Evolutionary conservation across 1,140 invertebrate species (phyloP).

Genomic region (Manduca sexta): DNA sequence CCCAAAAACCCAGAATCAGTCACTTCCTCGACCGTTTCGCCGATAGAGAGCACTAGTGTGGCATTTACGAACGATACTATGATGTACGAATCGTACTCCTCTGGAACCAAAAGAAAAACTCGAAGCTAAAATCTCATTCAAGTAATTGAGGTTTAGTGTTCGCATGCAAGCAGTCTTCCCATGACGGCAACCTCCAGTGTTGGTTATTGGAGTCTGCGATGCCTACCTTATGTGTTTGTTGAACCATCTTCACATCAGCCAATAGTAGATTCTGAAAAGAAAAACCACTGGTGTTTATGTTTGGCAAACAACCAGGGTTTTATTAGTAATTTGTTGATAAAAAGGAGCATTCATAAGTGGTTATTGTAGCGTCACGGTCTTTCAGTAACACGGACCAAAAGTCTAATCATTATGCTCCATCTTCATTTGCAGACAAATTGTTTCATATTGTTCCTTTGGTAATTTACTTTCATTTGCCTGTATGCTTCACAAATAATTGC

Average conservation of each 20-base stretch:
- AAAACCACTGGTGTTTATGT: constrained; percentile 76
- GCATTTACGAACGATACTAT: constrained; percentile 99
- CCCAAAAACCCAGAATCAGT: constrained; percentile 99
- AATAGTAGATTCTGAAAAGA: constrained; percentile 71
- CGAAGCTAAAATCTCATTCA: constrained; percentile 34
- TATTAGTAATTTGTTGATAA: constrained; percentile 72
- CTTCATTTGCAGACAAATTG: too few species aligned
- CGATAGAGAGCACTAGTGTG: constrained; percentile 98
- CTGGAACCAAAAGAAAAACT: constrained; percentile 81
- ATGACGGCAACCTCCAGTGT: constrained; percentile 36
- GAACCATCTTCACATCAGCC: constrained; percentile 58
- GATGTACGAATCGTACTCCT: constrained; percentile 99
- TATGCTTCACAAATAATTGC: too few species aligned
- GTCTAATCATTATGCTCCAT: constrained; percentile 63
- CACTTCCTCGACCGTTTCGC: constrained; percentile 99
- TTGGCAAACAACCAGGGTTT: constrained; percentile 74
- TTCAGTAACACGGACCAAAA: constrained; percentile 71
- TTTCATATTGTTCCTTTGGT: too few species aligned
- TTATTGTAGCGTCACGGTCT: constrained; percentile 62
- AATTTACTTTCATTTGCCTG: too few species aligned
- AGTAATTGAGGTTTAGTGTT: constrained; percentile 8
- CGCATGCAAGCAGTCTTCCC: constrained; percentile 22
- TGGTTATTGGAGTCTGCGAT: constrained; percentile 35
- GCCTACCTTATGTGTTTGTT: constrained; percentile 59
- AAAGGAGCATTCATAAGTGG: constrained; percentile 68